These are phyloP conservation scores for Lepidocyrtoides sp. DNA, from an alignment of 2,888 invertebrate genomes.

Conservation along the genomic window DNA sequence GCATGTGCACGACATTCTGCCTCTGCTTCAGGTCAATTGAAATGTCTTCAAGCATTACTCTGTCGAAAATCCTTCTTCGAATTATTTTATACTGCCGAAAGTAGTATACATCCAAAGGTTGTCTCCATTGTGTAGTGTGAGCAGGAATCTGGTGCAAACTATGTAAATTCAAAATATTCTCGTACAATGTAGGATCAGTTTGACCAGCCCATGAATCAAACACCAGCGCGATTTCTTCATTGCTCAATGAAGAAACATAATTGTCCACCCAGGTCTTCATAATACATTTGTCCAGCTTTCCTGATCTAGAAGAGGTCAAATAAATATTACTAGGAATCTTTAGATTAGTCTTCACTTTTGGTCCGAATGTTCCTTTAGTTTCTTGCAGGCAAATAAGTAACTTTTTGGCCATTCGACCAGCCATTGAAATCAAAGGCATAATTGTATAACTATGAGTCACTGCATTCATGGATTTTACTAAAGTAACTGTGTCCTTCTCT, in stretches of 20 bases:
- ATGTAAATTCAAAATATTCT: background rate
- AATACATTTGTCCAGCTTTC: conserved; percentile 47
- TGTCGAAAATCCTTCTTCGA: background rate
- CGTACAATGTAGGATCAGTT: conserved; percentile 25
- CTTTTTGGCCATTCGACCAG: background rate
- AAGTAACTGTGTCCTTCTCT: background rate
- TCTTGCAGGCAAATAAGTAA: conserved; percentile 51
- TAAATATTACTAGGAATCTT: conserved; percentile 25
- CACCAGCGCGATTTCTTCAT: background rate
- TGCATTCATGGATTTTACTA: background rate
- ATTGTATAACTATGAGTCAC: conserved; percentile 2
- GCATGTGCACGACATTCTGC: conserved; percentile 31
- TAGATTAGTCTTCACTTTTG: background rate
- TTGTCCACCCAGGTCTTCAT: conserved; percentile 5
- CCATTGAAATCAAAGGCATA: conserved; percentile 45
- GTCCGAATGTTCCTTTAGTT: background rate
- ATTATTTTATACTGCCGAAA: conserved; percentile 67
- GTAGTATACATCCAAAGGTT: conserved; percentile 55
- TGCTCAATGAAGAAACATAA: background rate
- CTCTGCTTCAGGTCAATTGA: conserved; percentile 11
- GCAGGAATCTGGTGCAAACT: conserved; percentile 13
- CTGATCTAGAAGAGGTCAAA: conserved; percentile 17
- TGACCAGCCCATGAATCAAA: conserved; percentile 68
- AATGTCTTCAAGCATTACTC: conserved; percentile 8
- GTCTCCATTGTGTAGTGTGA: conserved; percentile 39